Percentiles rank a stretch among this genome's conserved stretches.
phyloP scores from a whole-genome alignment of 2,113 vertebrate species.

The Epinephelus lanceolatus region DNA sequence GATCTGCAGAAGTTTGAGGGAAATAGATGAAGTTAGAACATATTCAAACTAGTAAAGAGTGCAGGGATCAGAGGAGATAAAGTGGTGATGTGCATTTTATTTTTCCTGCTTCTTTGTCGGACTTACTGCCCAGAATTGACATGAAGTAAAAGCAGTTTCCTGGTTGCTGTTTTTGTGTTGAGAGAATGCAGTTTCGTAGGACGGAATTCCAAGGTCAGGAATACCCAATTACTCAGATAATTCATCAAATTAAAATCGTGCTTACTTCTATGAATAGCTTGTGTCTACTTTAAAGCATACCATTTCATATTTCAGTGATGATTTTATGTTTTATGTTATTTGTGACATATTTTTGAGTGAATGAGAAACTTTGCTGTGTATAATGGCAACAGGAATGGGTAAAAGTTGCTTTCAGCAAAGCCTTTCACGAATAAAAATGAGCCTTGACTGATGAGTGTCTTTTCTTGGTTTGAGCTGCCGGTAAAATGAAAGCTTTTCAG shows the following conservation, averaged over 20 bases:
- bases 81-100: constrained; percentile 8
- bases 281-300: not conserved
- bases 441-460: not conserved
- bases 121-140: constrained; percentile 9
- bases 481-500: constrained; percentile 33
- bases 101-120: constrained; percentile 20
- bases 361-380: not conserved
- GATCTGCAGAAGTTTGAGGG: not conserved
- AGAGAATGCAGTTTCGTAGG: not conserved
- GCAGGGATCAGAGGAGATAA: constrained; percentile 1
- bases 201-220: constrained; percentile 40
- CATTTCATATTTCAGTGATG: not conserved
- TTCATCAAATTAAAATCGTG: constrained; percentile 3
- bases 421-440: not conserved
- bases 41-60: not conserved
- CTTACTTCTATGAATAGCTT: not conserved
- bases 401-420: not conserved
- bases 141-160: constrained; percentile 19
- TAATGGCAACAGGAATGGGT: not conserved
- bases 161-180: constrained; percentile 6
- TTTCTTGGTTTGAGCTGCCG: constrained; percentile 1
- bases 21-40: constrained; percentile 11
- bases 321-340: not conserved
- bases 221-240: not conserved
- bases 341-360: not conserved